phyloP scores from a whole-genome alignment of 2,888 invertebrate genomes.

The Tenthredo distinguenda region DNA sequence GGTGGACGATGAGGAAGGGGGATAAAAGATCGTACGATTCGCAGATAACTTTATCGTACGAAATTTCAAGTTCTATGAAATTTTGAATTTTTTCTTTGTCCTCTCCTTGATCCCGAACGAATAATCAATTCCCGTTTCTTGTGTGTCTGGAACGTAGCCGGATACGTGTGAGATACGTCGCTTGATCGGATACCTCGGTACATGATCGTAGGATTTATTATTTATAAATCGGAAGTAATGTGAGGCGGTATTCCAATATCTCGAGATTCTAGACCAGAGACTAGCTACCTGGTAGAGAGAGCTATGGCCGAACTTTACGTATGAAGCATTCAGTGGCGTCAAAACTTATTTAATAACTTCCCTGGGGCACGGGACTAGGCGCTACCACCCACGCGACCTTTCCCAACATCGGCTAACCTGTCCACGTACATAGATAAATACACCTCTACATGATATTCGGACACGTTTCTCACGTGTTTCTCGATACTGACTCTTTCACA shows the following conservation, averaged over 20 bases:
- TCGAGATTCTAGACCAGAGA: background rate
- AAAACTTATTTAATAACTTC: conserved; percentile 57
- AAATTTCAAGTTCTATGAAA: background rate
- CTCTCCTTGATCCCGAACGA: no score
- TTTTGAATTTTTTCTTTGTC: background rate
- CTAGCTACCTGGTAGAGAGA: background rate
- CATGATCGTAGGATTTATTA: background rate
- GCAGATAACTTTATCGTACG: background rate
- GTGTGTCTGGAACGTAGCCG: no score
- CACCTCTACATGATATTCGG: background rate
- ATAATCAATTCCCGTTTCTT: no score
- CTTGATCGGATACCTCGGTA: background rate
- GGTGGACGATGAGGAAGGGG: background rate
- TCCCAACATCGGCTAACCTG: conserved; percentile 10
- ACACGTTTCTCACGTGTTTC: background rate
- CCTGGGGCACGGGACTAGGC: background rate
- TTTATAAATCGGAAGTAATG: background rate
- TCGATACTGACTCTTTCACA: background rate
- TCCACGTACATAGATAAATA: background rate
- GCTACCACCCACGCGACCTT: conserved; percentile 29
- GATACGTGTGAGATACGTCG: background rate
- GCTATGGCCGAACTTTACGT: conserved; percentile 53
- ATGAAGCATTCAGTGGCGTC: conserved; percentile 55
- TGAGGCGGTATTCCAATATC: conserved; percentile 16
- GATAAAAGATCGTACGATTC: background rate